Conservation (phyloP, 2,797 vertebrate species). For the Darevskia mixta region DNA sequence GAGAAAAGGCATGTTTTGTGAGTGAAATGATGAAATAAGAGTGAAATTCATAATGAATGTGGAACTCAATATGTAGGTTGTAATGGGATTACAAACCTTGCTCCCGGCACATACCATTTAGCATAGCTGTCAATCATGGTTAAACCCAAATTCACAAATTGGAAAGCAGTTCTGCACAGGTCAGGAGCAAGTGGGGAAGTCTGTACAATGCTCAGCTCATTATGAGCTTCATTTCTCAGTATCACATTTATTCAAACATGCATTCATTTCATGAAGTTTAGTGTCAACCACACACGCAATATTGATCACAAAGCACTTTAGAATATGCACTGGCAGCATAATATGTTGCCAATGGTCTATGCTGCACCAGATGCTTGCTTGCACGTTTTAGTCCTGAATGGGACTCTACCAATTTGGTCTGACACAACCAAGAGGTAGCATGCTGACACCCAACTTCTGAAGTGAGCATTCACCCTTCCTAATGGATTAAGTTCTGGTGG, state of each 20-base stretch:
- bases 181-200: slow-evolving; percentile 27
- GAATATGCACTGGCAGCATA: not conserved
- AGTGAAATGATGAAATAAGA: slow-evolving; percentile 17
- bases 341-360: slow-evolving; percentile 7
- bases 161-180: not conserved
- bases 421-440: not conserved
- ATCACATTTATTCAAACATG: slow-evolving; percentile 39
- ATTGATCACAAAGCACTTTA: slow-evolving; percentile 36
- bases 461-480: not conserved
- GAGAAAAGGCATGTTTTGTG: not conserved
- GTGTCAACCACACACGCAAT: not conserved
- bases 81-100: slow-evolving; percentile 25
- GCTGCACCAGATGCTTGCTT: slow-evolving; percentile 23
- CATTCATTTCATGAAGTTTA: slow-evolving; percentile 37
- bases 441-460: not conserved
- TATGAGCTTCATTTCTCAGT: slow-evolving; percentile 31
- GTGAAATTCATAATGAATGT: not conserved
- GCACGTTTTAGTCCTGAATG: slow-evolving; percentile 33
- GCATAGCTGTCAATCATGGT: slow-evolving; percentile 21
- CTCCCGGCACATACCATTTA: slow-evolving; percentile 18
- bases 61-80: not conserved
- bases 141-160: slow-evolving; percentile 28
- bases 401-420: slow-evolving; percentile 13
- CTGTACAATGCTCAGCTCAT: slow-evolving; percentile 10
- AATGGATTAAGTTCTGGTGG: not conserved